A percentile compares a stretch with the other conserved stretches of the same genome.
Evolutionary conservation across 2,113 vertebrate genomes (phyloP).

Genomic region (Callithrix jacchus): DNA sequence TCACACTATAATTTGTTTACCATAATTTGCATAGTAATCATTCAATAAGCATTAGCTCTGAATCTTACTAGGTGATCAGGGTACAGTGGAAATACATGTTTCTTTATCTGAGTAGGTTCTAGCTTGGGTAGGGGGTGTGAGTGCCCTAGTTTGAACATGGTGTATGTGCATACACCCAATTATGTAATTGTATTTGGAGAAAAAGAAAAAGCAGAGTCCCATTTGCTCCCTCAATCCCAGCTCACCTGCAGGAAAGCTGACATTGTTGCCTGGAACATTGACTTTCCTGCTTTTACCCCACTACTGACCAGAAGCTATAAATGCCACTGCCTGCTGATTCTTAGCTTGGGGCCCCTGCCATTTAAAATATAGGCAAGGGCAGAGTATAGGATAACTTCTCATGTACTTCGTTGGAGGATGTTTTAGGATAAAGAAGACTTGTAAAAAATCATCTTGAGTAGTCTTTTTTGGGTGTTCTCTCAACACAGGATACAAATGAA

Average conservation of each 20-base stretch:
- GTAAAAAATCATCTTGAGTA: background rate
- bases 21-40: background rate
- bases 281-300: background rate
- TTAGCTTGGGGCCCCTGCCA: background rate
- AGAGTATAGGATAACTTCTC: background rate
- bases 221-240: background rate
- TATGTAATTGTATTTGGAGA: background rate
- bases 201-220: background rate
- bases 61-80: conserved; percentile 1
- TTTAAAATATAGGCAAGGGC: background rate
- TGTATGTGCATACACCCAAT: background rate
- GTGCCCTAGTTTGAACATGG: background rate
- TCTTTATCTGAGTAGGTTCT: background rate
- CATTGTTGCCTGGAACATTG: background rate
- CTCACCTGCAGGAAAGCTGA: background rate
- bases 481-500: background rate
- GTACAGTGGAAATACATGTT: background rate
- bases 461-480: background rate
- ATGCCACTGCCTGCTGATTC: background rate
- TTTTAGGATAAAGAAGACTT: background rate
- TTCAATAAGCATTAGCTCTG: background rate
- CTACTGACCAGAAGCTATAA: background rate
- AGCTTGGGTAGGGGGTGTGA: background rate
- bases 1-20: background rate
- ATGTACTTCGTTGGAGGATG: background rate